Percentiles rank a stretch among this genome's conserved stretches.
These are phyloP conservation scores for Danionella dracula DNA, from an alignment of 2,797 vertebrate genomes.

Conservation along the genomic window DNA sequence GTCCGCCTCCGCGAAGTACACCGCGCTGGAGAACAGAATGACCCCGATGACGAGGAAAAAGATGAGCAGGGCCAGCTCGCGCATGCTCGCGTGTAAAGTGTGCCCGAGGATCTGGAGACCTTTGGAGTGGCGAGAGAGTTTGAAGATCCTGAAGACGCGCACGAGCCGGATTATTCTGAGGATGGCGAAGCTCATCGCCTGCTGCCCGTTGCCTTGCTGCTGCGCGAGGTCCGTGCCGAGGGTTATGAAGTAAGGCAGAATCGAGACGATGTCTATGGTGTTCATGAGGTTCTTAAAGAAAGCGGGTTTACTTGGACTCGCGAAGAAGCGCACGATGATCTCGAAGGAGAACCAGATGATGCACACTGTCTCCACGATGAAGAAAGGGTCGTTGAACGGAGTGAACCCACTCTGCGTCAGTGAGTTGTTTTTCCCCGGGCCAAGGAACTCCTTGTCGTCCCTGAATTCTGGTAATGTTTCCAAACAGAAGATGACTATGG, in stretches of 20 bases:
- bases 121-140: constrained; percentile 95
- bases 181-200: constrained; percentile 98
- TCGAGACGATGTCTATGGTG: constrained; percentile 97
- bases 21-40: constrained; percentile 97
- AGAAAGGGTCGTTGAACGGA: constrained; percentile 96
- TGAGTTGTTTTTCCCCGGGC: constrained; percentile 64
- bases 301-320: constrained; percentile 87
- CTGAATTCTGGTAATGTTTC: constrained; percentile 97
- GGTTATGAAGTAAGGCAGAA: constrained; percentile 99
- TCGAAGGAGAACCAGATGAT: constrained; percentile 99
- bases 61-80: constrained; percentile 94
- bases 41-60: constrained; percentile 98
- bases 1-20: constrained; percentile 96
- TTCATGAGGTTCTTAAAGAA: constrained; percentile 99
- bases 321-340: constrained; percentile 93
- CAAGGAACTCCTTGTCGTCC: constrained; percentile 85
- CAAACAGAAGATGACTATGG: constrained; percentile 96
- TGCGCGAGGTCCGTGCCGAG: constrained; percentile 94
- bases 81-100: constrained; percentile 93
- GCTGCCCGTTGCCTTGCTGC: constrained; percentile 80
- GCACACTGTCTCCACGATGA: constrained; percentile 97
- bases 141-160: constrained; percentile 97
- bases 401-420: constrained; percentile 77
- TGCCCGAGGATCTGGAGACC: constrained; percentile 98
- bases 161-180: constrained; percentile 96